A percentile compares a stretch with the other conserved stretches of the same genome.
phyloP scores from a whole-genome alignment of 1,140 invertebrate genomes.

The Dendroctonus ponderosae region DNA sequence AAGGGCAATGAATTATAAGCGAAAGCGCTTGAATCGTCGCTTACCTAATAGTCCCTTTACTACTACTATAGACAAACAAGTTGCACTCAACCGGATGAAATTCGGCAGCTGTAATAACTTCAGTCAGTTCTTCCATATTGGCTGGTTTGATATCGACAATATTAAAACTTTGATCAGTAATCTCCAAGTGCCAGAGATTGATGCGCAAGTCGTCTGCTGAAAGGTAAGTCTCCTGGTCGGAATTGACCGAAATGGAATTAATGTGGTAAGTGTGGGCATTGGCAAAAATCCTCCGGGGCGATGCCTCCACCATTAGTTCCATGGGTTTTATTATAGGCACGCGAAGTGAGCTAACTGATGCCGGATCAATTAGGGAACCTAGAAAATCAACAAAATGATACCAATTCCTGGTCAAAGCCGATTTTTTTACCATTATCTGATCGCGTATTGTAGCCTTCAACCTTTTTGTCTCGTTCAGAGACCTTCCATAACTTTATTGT shows the following conservation, averaged over 20 bases:
- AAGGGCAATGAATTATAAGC: not conserved
- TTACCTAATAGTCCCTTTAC: constrained; percentile 75
- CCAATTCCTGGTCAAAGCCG: not conserved
- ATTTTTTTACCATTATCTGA: constrained; percentile 77
- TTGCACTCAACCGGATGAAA: constrained; percentile 99
- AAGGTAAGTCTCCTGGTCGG: constrained; percentile 98
- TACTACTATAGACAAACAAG: constrained; percentile 99
- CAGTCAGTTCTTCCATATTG: constrained; percentile 99
- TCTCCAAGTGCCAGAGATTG: constrained; percentile 99
- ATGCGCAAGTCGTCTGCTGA: constrained; percentile 99
- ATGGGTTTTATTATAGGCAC: constrained; percentile 93
- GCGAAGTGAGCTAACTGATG: constrained; percentile 79
- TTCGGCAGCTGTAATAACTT: constrained; percentile 96
- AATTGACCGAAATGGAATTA: constrained; percentile 99
- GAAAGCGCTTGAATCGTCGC: not conserved
- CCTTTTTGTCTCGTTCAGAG: constrained; percentile 86
- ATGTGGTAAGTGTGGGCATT: constrained; percentile 99
- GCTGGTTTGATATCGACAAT: constrained; percentile 99
- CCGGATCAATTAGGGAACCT: constrained; percentile 73
- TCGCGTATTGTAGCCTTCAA: constrained; percentile 86
- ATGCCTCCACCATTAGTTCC: constrained; percentile 98
- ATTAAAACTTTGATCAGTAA: constrained; percentile 99
- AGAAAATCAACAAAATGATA: constrained; percentile 6
- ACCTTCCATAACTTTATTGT: constrained; percentile 85
- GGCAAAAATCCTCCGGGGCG: constrained; percentile 95